Base-by-base conservation (phyloP, 1,140 invertebrate species). In the Carposina sasakii region DNA sequence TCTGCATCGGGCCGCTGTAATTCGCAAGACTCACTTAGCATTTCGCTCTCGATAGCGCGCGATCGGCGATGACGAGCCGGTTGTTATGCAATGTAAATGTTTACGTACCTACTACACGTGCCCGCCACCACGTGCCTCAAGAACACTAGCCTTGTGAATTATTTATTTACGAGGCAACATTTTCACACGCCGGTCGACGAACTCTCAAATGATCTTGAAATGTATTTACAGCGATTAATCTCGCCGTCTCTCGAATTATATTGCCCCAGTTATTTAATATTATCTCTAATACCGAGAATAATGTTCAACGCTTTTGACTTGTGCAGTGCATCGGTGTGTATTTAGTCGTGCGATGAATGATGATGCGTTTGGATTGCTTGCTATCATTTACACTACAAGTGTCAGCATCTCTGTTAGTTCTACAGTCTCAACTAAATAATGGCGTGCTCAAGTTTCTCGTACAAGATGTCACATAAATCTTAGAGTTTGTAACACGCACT, bases 101-200 rank as follows among this genome's bases (percentile, higher is more conserved):
- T 83, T 81, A 81, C 75, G 76, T 78, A 78, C 72, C 67, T 72
- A 71, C 69, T 64, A 73, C 78, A 78, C 76, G 79, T 81, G 79
- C 66, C 63, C 62, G 67, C 63, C 48, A 65, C 71, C 76, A 81
- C 76, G 79, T 81, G 79, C 71, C 71, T 68, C 63, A 64, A 72
- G 75, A 82, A 77, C 72, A 83, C 79, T 79, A 83, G 76, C 79
- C 76, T 83, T 83, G 79, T 83, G 76, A 83, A 83, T 83, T 83
- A 83, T 83, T 83, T 83, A 83, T 83, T 83, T 83, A 81, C 77
- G 79, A 81, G 50, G 42, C 74, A 76, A 77, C 76, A 83, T 81
- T 83, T 79, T 83, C 76, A 77, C 79, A 81, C 79, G 79, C 69
- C 76, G 79, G 79, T 78, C 79, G 76, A 67, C 46, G 79, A 83